Evolutionary conservation across 2,888 invertebrate species (phyloP).

Genomic region (Ophion ventricosus): DNA sequence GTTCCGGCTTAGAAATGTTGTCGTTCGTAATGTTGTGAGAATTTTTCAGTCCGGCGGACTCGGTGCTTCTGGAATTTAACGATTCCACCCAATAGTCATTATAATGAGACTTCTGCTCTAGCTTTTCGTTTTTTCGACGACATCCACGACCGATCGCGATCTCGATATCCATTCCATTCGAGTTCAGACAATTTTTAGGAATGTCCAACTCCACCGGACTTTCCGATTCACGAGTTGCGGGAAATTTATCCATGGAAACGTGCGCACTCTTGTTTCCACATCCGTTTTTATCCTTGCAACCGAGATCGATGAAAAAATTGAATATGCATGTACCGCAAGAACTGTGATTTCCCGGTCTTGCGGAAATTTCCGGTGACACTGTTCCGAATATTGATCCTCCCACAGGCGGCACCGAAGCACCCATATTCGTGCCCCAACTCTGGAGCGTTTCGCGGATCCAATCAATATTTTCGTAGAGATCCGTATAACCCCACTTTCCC

Average conservation of each 20-base stretch:
- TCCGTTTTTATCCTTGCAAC: slow-evolving; percentile 62
- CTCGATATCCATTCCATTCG: slow-evolving; percentile 42
- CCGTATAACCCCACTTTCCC: slow-evolving; percentile 68
- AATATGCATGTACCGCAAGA: slow-evolving; percentile 69
- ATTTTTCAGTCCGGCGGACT: background rate
- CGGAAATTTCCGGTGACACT: background rate
- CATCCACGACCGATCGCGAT: slow-evolving; percentile 41
- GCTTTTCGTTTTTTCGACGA: slow-evolving; percentile 25
- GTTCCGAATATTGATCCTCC: background rate
- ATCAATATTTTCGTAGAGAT: slow-evolving; percentile 67
- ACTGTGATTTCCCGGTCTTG: slow-evolving; percentile 35
- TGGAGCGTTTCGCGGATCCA: slow-evolving; percentile 67
- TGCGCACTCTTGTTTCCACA: slow-evolving; percentile 48
- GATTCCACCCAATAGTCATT: slow-evolving; percentile 15
- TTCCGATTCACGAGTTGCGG: background rate
- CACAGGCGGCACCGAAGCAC: background rate
- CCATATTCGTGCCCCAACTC: slow-evolving; percentile 54
- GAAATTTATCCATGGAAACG: background rate
- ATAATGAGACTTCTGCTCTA: background rate
- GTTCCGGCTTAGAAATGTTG: slow-evolving; percentile 1
- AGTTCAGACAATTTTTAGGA: slow-evolving; percentile 12
- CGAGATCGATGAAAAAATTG: slow-evolving; percentile 70
- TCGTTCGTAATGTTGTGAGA: background rate
- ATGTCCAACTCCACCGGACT: background rate
- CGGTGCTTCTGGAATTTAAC: background rate